A percentile compares a stretch with the other conserved stretches of the same genome.
Conservation (phyloP, 2,888 invertebrate genomes). For the Lydus trimaculatus region DNA sequence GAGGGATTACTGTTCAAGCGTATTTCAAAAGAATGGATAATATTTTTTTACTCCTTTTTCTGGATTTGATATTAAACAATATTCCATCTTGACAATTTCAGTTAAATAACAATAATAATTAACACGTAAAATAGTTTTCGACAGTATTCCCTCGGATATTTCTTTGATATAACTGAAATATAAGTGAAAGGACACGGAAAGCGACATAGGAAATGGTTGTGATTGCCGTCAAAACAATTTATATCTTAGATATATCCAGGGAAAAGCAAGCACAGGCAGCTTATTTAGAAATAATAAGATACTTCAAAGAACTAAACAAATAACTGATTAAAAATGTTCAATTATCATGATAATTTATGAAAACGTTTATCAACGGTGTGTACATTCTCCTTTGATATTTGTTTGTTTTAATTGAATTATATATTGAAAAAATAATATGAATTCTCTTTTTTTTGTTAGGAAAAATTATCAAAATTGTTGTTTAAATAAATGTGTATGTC, state of each 20-base stretch:
- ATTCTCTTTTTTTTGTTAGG: background rate
- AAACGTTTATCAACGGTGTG: too few species aligned
- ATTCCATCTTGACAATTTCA: background rate
- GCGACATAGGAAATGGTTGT: conserved; percentile 25
- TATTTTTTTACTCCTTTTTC: background rate
- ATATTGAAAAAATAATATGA: background rate
- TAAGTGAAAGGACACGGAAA: conserved; percentile 21
- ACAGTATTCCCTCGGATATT: background rate
- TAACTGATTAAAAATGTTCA: too few species aligned
- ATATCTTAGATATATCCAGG: conserved; percentile 22
- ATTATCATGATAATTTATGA: too few species aligned
- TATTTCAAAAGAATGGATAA: background rate
- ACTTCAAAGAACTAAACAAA: background rate
- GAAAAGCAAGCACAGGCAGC: conserved; percentile 9
- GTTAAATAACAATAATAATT: background rate
- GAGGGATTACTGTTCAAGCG: background rate
- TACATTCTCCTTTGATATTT: background rate
- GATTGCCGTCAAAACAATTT: conserved; percentile 32
- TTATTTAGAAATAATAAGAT: background rate
- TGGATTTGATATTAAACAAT: background rate
- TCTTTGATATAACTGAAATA: conserved; percentile 10
- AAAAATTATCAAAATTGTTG: background rate
- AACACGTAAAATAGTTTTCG: conserved; percentile 6
- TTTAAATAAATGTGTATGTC: background rate
- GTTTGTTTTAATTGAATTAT: background rate